Conservation (phyloP, 2,113 vertebrate genomes). For the Nothocercus nigrocapillus region DNA sequence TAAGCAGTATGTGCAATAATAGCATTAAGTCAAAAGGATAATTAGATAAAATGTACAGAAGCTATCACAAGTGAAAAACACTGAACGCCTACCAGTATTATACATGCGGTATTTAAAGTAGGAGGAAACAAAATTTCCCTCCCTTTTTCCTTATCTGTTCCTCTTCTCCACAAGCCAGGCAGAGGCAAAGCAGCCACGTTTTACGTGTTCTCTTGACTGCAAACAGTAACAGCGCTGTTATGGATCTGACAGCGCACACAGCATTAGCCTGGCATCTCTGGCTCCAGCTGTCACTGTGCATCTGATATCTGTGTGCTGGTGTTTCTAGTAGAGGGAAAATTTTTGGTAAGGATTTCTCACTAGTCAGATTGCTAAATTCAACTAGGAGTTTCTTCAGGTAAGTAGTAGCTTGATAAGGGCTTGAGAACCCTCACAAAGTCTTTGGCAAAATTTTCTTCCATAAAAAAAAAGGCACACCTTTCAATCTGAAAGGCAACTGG, state of each 20-base stretch:
- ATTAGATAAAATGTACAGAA: neutral
- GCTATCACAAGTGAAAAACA: neutral
- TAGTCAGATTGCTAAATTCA: neutral
- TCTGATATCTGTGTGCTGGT: neutral
- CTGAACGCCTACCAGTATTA: neutral
- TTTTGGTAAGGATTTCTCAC: neutral
- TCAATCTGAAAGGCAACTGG: neutral
- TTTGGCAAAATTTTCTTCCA: neutral
- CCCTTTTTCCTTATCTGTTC: neutral
- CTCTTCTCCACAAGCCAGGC: neutral
- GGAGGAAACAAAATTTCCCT: neutral
- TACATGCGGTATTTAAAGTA: neutral
- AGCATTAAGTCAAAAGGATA: neutral
- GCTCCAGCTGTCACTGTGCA: neutral
- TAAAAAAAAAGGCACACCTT: neutral
- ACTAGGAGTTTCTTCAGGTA: neutral
- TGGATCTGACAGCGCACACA: neutral
- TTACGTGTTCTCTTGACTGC: neutral
- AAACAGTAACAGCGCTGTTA: neutral
- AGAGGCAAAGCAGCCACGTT: neutral
- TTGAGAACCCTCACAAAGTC: neutral
- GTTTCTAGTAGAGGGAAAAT: neutral
- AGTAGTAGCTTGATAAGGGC: neutral
- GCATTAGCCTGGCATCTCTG: neutral
- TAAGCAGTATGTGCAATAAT: neutral